phyloP scores from a whole-genome alignment of 2,113 vertebrate genomes.

The Heterocephalus glaber region DNA sequence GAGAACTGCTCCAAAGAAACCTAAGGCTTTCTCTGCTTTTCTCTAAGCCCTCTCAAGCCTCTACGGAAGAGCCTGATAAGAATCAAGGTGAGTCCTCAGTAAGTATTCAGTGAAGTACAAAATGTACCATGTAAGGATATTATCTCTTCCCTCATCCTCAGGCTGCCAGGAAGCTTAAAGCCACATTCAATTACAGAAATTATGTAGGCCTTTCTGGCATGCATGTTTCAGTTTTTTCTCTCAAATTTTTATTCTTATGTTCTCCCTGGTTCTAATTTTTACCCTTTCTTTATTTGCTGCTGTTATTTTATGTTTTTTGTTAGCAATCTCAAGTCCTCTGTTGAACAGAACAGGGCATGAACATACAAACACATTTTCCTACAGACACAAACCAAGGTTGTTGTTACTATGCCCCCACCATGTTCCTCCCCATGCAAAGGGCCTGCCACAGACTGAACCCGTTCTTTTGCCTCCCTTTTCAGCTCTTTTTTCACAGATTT shows the following conservation, averaged over 20 bases:
- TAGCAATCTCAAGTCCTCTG: background rate
- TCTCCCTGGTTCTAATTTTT: conserved; percentile 37
- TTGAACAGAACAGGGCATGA: background rate
- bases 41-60: background rate
- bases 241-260: conserved; percentile 21
- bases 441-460: background rate
- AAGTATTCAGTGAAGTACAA: background rate
- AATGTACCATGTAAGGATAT: background rate
- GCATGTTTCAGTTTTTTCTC: background rate
- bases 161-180: background rate
- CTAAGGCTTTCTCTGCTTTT: background rate
- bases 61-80: background rate
- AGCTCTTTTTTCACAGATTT: background rate
- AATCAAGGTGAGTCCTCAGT: background rate
- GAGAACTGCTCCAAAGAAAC: conserved; percentile 16
- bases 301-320: conserved; percentile 28
- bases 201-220: background rate
- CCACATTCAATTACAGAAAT: background rate
- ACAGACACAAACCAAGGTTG: background rate
- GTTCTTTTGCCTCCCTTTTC: background rate
- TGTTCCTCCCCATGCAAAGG: background rate
- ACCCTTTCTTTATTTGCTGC: conserved; percentile 14
- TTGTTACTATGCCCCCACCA: background rate
- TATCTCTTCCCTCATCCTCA: background rate
- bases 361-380: background rate